Evolutionary conservation across 1,140 invertebrate species (phyloP).

Genomic region (Antheraea pernyi): DNA sequence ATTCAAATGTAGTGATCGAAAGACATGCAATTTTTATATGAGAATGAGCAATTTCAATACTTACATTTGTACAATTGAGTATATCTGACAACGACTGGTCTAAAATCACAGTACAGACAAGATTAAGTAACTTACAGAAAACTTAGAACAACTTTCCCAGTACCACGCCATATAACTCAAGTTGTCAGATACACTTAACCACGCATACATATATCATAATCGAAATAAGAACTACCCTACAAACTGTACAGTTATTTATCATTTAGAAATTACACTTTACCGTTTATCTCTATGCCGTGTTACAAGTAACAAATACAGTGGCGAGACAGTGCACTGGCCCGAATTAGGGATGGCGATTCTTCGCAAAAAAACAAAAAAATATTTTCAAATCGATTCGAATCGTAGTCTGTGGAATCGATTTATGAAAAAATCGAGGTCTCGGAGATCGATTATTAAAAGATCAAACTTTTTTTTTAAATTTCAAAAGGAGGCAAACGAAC

Average conservation of each 20-base stretch:
- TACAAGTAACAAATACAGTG: background rate
- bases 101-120: background rate
- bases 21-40: conserved; percentile 54
- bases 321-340: background rate
- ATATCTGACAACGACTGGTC: background rate
- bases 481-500: too few species aligned
- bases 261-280: conserved; percentile 71
- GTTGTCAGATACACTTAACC: conserved; percentile 27
- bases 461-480: too few species aligned
- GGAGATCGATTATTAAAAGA: too few species aligned
- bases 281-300: conserved; percentile 19
- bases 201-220: conserved; percentile 31
- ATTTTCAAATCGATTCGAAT: too few species aligned
- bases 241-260: conserved; percentile 61
- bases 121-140: background rate
- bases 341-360: too few species aligned
- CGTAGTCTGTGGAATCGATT: too few species aligned
- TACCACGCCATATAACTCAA: background rate
- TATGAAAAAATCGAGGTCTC: too few species aligned
- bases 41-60: conserved; percentile 62
- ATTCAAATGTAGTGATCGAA: conserved; percentile 46
- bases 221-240: conserved; percentile 36
- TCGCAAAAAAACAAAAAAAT: too few species aligned
- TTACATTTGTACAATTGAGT: conserved; percentile 17
- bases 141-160: background rate